Evolutionary conservation across 64 coral and sea anemone species (phyloP), one percentile per base, ranked within the genome.

Genomic region (Dendronephthya gigantea): DNA sequence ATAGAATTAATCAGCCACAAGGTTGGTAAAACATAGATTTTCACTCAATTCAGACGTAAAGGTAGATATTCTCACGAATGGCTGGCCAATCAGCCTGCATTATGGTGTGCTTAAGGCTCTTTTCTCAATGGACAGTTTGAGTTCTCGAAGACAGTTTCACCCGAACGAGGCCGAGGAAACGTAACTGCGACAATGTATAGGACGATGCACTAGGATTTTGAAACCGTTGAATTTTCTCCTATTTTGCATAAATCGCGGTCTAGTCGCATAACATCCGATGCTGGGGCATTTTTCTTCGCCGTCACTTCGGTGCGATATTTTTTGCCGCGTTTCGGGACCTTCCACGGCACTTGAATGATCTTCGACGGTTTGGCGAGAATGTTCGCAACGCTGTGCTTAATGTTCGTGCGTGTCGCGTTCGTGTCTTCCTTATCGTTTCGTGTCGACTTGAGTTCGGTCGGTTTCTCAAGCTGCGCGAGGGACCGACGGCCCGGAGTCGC

Each of bases 301-400:
- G 25, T 79, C n/a, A n/a, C n/a, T 9, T 79, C 32, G 0, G 34
- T 15, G 30, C 72, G 25, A 1, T 34, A 33, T 34, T 79, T 79
- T 79, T 79, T 79, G 32, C 72, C 32, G 9, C 72, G 72, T 79
- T 79, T 79, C 36, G 72, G 72, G 7, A 79, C 72, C 30, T 34
- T 79, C 72, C 72, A 79, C 1, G 72, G 72, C n/a, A 79, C 72
- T 79, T 79, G 72, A 35, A 79, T 79, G 37, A 79, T 30, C 36
- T 79, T 79, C 36, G 72, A 36, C 25, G 72, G 72, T 79, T 79
- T 79, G 4, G 72, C 72, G 9, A 79, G 72, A 79, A 79, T 79
- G 36, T 33, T 79, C 10, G 72, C 72, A 35, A 79, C 72, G 13
- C 72, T 79, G 72, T 79, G 72, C 36, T 79, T 79, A 39, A 79